These are phyloP conservation scores for Bucco capensis DNA, from an alignment of 2,113 vertebrate species.

Conservation along the genomic window DNA sequence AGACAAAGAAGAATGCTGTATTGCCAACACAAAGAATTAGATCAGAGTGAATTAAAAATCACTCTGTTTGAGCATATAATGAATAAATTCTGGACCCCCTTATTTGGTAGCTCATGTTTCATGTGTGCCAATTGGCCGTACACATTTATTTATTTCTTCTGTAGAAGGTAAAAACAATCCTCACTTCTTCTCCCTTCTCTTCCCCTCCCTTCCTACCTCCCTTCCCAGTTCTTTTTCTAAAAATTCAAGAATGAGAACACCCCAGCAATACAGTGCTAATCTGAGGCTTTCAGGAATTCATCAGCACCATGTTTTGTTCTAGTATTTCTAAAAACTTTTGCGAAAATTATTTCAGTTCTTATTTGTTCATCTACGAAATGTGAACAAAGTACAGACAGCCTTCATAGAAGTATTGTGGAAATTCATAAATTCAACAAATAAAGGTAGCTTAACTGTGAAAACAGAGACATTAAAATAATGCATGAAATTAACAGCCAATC, in stretches of 20 bases:
- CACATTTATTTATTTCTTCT: too few species aligned
- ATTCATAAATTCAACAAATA: neutral
- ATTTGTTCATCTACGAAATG: neutral
- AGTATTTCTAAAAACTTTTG: neutral
- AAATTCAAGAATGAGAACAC: neutral
- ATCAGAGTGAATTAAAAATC: neutral
- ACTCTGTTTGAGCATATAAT: neutral
- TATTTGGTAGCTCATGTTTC: neutral
- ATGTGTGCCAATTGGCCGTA: neutral
- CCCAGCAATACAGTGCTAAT: neutral
- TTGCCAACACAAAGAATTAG: rapidly evolving
- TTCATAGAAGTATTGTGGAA: neutral
- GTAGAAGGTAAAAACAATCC: neutral
- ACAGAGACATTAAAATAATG: neutral
- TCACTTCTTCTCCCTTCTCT: rapidly evolving
- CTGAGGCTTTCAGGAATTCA: neutral
- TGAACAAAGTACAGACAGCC: neutral
- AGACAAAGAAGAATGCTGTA: neutral
- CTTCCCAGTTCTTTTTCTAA: neutral
- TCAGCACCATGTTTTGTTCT: neutral
- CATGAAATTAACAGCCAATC: neutral
- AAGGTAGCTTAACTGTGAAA: neutral
- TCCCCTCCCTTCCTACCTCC: neutral
- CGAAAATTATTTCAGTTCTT: neutral
- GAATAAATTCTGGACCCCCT: rapidly evolving